Percentiles rank a stretch among this genome's conserved stretches.
Conservation (phyloP, 2,113 vertebrate genomes). For the Pycnonotus jocosus region DNA sequence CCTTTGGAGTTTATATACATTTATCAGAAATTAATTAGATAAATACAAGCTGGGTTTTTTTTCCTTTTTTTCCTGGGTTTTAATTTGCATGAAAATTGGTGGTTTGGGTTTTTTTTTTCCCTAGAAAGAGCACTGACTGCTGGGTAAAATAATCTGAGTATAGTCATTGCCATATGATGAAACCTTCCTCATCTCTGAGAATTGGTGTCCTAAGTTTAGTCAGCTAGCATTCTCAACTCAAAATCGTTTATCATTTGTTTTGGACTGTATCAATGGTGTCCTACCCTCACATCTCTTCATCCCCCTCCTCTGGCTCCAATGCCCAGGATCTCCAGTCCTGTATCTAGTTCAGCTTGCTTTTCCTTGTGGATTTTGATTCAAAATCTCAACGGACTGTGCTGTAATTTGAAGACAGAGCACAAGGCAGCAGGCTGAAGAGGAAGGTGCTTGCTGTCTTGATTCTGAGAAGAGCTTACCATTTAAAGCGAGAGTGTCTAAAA, state of each 20-base stretch:
- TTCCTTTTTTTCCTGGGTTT: neutral
- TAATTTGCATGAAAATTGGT: neutral
- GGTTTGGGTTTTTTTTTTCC: fast-evolving
- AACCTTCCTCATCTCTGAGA: neutral
- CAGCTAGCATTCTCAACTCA: neutral
- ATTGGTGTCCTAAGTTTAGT: neutral
- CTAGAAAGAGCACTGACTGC: neutral
- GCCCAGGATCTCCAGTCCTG: neutral
- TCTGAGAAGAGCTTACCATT: neutral
- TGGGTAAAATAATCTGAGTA: neutral
- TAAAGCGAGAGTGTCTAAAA: neutral
- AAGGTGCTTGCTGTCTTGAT: neutral
- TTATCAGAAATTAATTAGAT: neutral
- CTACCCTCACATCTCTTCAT: fast-evolving
- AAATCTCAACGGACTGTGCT: neutral
- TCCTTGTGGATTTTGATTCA: neutral
- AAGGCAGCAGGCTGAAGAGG: neutral
- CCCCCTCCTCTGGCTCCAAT: neutral
- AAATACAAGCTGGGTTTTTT: neutral
- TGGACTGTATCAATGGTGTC: neutral
- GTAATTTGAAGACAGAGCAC: neutral
- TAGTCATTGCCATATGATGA: neutral
- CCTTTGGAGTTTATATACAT: neutral
- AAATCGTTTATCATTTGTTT: neutral
- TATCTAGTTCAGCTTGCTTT: neutral